These are phyloP conservation scores for Chaetophractus vellerosus DNA, from an alignment of 2,797 vertebrate genomes.

Conservation along the genomic window DNA sequence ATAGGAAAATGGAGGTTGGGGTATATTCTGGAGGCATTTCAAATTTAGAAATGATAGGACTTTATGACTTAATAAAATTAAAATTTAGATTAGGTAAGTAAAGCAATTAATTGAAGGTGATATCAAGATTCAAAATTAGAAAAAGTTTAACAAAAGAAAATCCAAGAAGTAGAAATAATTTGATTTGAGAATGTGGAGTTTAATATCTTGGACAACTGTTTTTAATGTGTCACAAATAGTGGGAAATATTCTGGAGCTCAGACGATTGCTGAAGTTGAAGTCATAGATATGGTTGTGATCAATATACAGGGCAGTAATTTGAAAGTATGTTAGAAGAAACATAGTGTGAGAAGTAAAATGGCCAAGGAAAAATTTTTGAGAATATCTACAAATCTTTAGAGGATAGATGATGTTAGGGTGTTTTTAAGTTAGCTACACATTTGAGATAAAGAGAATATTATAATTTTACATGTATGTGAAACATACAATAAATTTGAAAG, in stretches of 20 bases:
- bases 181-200: not conserved
- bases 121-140: not conserved
- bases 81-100: not conserved
- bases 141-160: not conserved
- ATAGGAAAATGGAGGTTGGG: not conserved
- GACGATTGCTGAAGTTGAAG: not conserved
- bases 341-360: not conserved
- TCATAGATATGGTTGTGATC: not conserved
- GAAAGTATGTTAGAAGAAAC: not conserved
- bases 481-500: not conserved
- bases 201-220: slow-evolving; percentile 14
- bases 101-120: not conserved
- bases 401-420: not conserved
- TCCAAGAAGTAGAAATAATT: not conserved
- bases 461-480: not conserved
- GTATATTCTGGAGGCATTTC: slow-evolving; percentile 4
- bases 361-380: not conserved
- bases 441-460: not conserved
- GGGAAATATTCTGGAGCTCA: not conserved
- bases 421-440: not conserved
- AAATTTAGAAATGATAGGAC: not conserved
- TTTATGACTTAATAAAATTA: not conserved
- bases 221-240: not conserved
- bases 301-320: not conserved
- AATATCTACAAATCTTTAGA: not conserved